A percentile compares a stretch with the other conserved stretches of the same genome.
Evolutionary conservation across 2,113 vertebrate genomes (phyloP).

Genomic region (Osmerus eperlanus): DNA sequence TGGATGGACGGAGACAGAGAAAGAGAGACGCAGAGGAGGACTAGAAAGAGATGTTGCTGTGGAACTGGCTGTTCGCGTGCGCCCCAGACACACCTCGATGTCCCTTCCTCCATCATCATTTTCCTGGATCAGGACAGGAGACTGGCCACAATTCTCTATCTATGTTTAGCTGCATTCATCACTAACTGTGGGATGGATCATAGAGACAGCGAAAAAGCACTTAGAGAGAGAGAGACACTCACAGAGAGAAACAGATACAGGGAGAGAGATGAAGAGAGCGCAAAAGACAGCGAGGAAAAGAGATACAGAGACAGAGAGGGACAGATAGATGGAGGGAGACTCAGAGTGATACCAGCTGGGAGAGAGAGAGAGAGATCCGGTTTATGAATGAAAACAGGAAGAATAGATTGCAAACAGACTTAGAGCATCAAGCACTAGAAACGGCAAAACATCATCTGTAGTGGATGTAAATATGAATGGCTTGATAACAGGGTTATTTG

Average conservation of each 20-base stretch:
- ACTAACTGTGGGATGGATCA: constrained; percentile 27
- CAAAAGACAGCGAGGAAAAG: background rate
- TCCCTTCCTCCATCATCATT: background rate
- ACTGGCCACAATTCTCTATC: constrained; percentile 2
- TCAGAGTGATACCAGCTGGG: constrained; percentile 50
- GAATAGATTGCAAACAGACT: constrained; percentile 45
- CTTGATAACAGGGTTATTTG: constrained; percentile 25
- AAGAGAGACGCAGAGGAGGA: background rate
- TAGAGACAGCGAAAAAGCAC: background rate
- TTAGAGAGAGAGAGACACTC: background rate
- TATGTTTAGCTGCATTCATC: background rate
- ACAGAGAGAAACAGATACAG: constrained; percentile 51
- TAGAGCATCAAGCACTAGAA: constrained; percentile 32
- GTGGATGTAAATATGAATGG: constrained; percentile 40
- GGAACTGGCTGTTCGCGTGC: background rate
- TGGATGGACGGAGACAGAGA: background rate
- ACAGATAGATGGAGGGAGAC: constrained; percentile 12
- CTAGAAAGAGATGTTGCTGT: background rate
- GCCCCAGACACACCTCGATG: background rate
- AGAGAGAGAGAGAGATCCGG: constrained; percentile 21
- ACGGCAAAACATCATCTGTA: constrained; percentile 54
- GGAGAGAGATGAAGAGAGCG: constrained; percentile 10
- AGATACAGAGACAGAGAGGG: background rate
- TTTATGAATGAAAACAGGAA: constrained; percentile 64
- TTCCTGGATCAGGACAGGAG: background rate